A percentile compares a stretch with the other conserved stretches of the same genome.
Conservation (phyloP, 2,888 invertebrate species). For the Philereme transversata region DNA sequence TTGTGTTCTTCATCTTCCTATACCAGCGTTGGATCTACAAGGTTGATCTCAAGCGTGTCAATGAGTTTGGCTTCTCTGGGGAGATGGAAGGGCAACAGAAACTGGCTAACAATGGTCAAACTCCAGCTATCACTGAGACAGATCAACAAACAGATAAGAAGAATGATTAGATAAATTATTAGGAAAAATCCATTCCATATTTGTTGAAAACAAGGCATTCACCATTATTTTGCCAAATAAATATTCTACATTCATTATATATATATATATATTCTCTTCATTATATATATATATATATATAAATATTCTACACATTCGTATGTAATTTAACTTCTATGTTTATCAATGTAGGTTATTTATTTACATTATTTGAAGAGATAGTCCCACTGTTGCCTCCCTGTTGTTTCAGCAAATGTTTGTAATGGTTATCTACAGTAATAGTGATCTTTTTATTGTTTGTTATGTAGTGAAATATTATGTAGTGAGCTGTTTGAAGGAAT, state of each 20-base stretch:
- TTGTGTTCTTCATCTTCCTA: conserved; percentile 99
- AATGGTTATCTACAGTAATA: conserved; percentile 18
- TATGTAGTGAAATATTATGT: conserved; percentile 6
- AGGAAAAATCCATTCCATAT: conserved; percentile 7
- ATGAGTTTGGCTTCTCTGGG: conserved; percentile 99
- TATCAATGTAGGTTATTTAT: conserved; percentile 12
- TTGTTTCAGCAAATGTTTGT: conserved; percentile 16
- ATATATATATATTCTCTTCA: too few relatives aligned
- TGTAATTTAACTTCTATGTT: conserved; percentile 9
- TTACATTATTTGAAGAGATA: conserved; percentile 22
- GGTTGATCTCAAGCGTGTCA: conserved; percentile 96
- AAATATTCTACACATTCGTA: not conserved
- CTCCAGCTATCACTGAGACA: conserved; percentile 64
- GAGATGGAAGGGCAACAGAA: conserved; percentile 90
- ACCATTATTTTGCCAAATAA: not conserved
- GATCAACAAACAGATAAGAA: conserved; percentile 69
- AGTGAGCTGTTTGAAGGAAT: not conserved
- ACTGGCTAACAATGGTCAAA: conserved; percentile 53
- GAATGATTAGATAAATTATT: conserved; percentile 64
- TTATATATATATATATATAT: too few relatives aligned
- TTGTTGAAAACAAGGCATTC: conserved; percentile 3
- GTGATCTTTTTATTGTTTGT: conserved; percentile 3
- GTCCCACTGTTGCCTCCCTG: conserved; percentile 13
- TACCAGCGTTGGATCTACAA: conserved; percentile 99
- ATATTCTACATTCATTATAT: not conserved